Evolutionary conservation across 2,797 vertebrate species (phyloP).

Genomic region (Ataeniobius toweri): DNA sequence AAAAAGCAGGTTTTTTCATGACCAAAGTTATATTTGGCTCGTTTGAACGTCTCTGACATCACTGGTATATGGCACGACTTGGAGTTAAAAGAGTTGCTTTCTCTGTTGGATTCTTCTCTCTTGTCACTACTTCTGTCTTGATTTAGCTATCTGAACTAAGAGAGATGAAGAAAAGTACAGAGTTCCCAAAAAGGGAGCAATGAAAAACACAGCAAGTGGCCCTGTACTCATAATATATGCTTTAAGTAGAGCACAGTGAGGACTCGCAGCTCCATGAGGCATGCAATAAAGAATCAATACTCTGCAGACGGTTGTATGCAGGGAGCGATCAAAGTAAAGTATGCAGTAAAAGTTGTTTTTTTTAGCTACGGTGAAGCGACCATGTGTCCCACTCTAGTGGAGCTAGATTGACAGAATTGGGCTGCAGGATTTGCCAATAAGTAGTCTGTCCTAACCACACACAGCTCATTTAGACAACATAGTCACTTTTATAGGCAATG

Average conservation of each 20-base stretch:
- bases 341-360: constrained; percentile 52
- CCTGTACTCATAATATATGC: constrained; percentile 42
- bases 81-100: constrained; percentile 31
- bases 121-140: constrained; percentile 28
- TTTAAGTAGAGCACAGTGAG: constrained; percentile 52
- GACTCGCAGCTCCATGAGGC: constrained; percentile 37
- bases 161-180: constrained; percentile 39
- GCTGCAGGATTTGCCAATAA: constrained; percentile 52
- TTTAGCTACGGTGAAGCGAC: constrained; percentile 41
- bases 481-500: constrained; percentile 21
- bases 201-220: constrained; percentile 41
- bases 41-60: constrained; percentile 36
- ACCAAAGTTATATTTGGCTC: constrained; percentile 45
- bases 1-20: constrained; percentile 45
- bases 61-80: constrained; percentile 30
- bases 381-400: constrained; percentile 38
- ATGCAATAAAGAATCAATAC: constrained; percentile 58
- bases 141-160: constrained; percentile 36
- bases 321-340: constrained; percentile 64
- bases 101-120: constrained; percentile 40
- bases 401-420: constrained; percentile 64
- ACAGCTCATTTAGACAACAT: constrained; percentile 14
- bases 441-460: constrained; percentile 11
- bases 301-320: constrained; percentile 44
- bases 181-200: constrained; percentile 38